Evolutionary conservation across 2,797 vertebrate genomes (phyloP).

Genomic region (Somateria mollissima): DNA sequence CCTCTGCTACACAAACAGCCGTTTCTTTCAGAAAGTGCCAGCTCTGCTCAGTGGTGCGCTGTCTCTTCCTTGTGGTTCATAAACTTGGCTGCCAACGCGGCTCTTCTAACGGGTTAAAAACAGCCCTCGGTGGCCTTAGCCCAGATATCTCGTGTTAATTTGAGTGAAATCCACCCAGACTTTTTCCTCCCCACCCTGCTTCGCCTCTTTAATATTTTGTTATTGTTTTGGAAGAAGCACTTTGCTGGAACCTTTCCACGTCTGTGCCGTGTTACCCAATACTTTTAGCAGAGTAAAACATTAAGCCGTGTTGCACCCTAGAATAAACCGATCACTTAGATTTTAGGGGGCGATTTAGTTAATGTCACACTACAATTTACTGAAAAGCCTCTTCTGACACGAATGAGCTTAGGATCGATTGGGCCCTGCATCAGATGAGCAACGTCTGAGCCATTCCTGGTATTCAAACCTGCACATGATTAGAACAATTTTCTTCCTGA

Average conservation of each 20-base stretch:
- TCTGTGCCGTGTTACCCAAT: not conserved
- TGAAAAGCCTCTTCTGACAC: not conserved
- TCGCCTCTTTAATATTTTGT: not conserved
- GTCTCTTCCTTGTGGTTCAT: slow-evolving; percentile 9
- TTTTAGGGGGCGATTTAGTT: not conserved
- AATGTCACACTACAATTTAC: not conserved
- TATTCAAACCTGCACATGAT: not conserved
- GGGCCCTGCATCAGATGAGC: not conserved
- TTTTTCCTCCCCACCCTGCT: not conserved
- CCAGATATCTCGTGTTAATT: slow-evolving; percentile 18
- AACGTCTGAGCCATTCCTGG: not conserved
- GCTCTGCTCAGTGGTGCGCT: not conserved
- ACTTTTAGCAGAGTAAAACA: not conserved
- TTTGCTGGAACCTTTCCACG: not conserved
- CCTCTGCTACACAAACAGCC: slow-evolving; percentile 24
- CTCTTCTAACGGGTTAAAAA: slow-evolving; percentile 39
- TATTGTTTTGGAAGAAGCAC: not conserved
- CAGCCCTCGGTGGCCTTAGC: slow-evolving; percentile 1
- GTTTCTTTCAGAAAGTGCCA: slow-evolving; percentile 47
- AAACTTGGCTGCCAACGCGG: slow-evolving; percentile 36
- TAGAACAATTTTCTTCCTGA: not conserved
- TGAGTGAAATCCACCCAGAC: not conserved
- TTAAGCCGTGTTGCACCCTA: not conserved
- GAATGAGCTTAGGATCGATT: not conserved
- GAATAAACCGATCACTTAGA: not conserved